Evolutionary conservation across 2,113 vertebrate species (phyloP), one percentile per base, ranked within the genome.

Genomic region (Spizaetus ornatus): DNA sequence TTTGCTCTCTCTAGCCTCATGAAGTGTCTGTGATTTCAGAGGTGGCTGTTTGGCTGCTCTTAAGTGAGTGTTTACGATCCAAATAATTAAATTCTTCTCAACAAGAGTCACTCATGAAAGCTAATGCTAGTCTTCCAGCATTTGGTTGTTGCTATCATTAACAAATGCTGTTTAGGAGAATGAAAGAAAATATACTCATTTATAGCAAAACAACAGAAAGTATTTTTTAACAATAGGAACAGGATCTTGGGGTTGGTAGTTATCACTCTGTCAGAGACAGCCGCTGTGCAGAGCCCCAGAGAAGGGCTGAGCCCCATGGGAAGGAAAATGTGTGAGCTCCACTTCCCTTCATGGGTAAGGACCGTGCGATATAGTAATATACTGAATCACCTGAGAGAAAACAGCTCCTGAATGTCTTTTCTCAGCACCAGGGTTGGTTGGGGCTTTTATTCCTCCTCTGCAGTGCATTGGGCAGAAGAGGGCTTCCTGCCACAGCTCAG

Each of bases 221-320:
- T 11, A 4, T 11, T 17, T 61, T 89, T 61, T 18, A 40, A 38
- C 29, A 38, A 4, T 11, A 4, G 0, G 1, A n/a, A 27, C 11
- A 29, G 45, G 31, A 73, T 12, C 13, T n/a, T 48, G 43, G 19
- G 19, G 16, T 31, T 48, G 45, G 16, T 34, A 18, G 29, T 50
- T 52, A 14, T 2, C 22, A 11, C 16, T 11, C 20, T 50, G 21
- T 17, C 53, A 58, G 74, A 32, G 61, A 27, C 27, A 74, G 16
- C 26, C 32, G 7, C 8, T 0, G 1, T 1, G 2, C 32, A 66
- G 58, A 78, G 65, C 31, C 16, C 32, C 10, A 26, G 11, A 26
- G 25, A 45, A 74, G 42, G 36, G 23, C 59, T 53, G 38, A 32
- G 70, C 32, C 11, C 23, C 16, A 9, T 4, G 32, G 26, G 56